Conservation (phyloP, 2,888 invertebrate species). For the Nomada fabriciana region DNA sequence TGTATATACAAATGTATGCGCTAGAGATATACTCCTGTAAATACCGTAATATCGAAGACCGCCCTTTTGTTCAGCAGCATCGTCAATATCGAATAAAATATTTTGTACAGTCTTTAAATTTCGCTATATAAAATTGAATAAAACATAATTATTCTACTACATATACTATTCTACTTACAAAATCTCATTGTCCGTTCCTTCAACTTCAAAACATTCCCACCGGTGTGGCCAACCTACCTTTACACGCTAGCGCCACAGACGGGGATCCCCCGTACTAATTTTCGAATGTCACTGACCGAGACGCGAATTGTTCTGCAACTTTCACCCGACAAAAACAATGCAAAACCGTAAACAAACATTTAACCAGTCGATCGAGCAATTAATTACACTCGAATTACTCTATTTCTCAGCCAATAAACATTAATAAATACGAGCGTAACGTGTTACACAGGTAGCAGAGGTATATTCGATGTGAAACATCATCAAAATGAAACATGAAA, state of each 20-base stretch:
- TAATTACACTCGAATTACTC: background rate
- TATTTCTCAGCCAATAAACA: background rate
- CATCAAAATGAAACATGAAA: background rate
- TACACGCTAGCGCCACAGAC: constrained; percentile 30
- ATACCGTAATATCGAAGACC: constrained; percentile 46
- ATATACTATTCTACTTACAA: background rate
- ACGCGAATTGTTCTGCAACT: constrained; percentile 9
- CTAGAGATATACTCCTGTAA: constrained; percentile 51
- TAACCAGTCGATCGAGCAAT: background rate
- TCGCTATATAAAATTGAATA: background rate
- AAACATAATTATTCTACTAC: background rate
- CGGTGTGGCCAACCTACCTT: background rate
- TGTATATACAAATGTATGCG: constrained; percentile 34
- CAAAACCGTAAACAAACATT: constrained; percentile 5
- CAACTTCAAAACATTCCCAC: background rate
- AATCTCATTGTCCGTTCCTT: background rate
- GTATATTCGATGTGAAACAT: background rate
- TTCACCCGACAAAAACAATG: constrained; percentile 12
- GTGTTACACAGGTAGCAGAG: background rate
- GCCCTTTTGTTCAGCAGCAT: constrained; percentile 31
- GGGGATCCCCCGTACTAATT: constrained; percentile 1
- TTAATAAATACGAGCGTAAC: background rate
- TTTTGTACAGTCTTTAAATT: constrained; percentile 49
- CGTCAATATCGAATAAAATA: constrained; percentile 50
- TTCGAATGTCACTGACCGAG: constrained; percentile 30